A percentile compares a stretch with the other conserved stretches of the same genome.
These are phyloP conservation scores for Drosophila orosa DNA, from an alignment of 1,140 invertebrate genomes.

Conservation along the genomic window DNA sequence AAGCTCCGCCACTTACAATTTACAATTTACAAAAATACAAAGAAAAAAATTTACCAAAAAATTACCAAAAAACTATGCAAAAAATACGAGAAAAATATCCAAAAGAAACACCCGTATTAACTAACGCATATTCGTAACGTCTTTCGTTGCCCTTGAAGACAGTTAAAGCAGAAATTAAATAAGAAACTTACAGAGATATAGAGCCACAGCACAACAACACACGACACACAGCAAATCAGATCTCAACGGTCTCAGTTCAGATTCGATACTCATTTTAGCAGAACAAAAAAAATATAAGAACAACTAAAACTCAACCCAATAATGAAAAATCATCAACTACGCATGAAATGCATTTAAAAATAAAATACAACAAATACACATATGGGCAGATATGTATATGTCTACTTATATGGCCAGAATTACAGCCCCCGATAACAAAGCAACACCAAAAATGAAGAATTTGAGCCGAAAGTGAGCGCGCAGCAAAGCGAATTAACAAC, in stretches of 20 bases:
- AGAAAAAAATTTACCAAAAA: constrained; percentile 8
- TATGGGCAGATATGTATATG: constrained; percentile 35
- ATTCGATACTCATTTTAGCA: constrained; percentile 25
- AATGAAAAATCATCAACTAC: constrained; percentile 76
- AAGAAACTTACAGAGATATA: constrained; percentile 9
- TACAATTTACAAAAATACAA: constrained; percentile 59
- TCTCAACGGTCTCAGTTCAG: neutral
- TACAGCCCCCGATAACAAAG: constrained; percentile 16
- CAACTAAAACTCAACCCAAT: constrained; percentile 55
- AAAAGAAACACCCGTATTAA: constrained; percentile 33
- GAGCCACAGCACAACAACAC: constrained; percentile 12
- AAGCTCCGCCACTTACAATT: constrained; percentile 47
- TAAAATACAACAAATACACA: constrained; percentile 50
- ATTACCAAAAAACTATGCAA: constrained; percentile 18
- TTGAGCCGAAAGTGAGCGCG: constrained; percentile 6
- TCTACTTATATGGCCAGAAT: constrained; percentile 32
- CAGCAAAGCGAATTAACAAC: constrained; percentile 16
- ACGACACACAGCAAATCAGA: constrained; percentile 18
- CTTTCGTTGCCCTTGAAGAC: constrained; percentile 15
- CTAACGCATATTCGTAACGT: constrained; percentile 53
- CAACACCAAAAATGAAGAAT: constrained; percentile 29
- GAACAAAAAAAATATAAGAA: neutral
- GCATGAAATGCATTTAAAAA: constrained; percentile 78
- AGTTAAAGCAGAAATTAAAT: constrained; percentile 7
- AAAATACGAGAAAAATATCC: neutral